phyloP scores from a whole-genome alignment of 1,140 invertebrate genomes.

The Plodia interpunctella region DNA sequence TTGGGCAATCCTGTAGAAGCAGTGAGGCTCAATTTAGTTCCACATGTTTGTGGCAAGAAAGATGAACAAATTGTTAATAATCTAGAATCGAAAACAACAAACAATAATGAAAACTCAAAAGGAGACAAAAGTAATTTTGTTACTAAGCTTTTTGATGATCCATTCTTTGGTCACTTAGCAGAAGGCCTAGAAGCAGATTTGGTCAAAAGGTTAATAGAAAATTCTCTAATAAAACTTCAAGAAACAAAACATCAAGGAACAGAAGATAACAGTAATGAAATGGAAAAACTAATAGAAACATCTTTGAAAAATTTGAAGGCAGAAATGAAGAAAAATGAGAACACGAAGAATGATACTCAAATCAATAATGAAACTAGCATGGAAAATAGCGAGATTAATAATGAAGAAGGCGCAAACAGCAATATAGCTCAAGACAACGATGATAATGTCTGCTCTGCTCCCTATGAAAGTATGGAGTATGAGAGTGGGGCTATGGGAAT shows the following conservation, averaged over 20 bases:
- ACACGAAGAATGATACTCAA: constrained; percentile 28
- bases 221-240: constrained; percentile 79
- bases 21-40: constrained; percentile 82
- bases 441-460: constrained; percentile 74
- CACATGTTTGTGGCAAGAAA: constrained; percentile 82
- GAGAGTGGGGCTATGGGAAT: constrained; percentile 71
- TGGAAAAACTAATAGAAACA: constrained; percentile 78
- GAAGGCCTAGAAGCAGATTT: constrained; percentile 78
- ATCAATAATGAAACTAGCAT: constrained; percentile 28
- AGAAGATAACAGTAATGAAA: constrained; percentile 78
- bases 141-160: constrained; percentile 79
- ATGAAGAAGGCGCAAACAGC: constrained; percentile 27
- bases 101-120: constrained; percentile 22
- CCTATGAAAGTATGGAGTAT: constrained; percentile 78
- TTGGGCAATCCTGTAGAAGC: constrained; percentile 84
- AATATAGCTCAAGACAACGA: constrained; percentile 34
- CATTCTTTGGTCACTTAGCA: constrained; percentile 78
- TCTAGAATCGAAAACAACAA: constrained; percentile 14
- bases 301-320: constrained; percentile 77
- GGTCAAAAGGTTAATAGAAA: constrained; percentile 80
- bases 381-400: constrained; percentile 30
- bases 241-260: constrained; percentile 75
- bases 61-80: constrained; percentile 28
- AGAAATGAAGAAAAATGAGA: constrained; percentile 45
- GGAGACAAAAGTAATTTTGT: constrained; percentile 69